These are phyloP conservation scores for Loris lydekkerianus DNA, from an alignment of 2,797 vertebrate genomes.

Conservation along the genomic window DNA sequence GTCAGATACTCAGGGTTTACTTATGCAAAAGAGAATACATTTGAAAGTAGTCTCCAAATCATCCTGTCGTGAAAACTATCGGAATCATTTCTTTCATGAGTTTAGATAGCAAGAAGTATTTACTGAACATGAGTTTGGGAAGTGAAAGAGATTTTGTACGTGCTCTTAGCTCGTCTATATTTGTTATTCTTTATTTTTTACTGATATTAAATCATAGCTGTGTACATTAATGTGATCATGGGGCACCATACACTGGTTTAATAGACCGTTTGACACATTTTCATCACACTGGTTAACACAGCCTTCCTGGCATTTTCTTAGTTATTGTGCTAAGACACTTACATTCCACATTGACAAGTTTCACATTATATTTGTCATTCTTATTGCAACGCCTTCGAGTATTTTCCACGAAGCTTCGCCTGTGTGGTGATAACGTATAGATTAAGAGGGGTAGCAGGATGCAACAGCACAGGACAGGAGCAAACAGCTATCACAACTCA, in stretches of 20 bases:
- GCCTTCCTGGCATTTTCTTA: too few relatives aligned
- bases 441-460: background rate
- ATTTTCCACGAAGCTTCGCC: background rate
- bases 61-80: background rate
- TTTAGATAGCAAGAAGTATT: background rate
- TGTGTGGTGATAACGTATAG: background rate
- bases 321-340: too few relatives aligned
- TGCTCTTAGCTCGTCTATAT: too few relatives aligned
- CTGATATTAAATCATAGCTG: too few relatives aligned
- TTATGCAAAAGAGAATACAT: background rate
- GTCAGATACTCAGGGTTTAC: too few relatives aligned
- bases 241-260: too few relatives aligned
- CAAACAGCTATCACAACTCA: background rate
- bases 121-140: background rate
- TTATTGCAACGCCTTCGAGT: background rate
- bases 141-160: background rate
- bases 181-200: background rate
- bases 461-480: rapidly evolving
- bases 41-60: background rate
- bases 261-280: too few relatives aligned
- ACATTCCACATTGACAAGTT: too few relatives aligned
- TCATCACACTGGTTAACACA: too few relatives aligned
- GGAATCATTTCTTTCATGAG: background rate
- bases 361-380: background rate
- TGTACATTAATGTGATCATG: too few relatives aligned